A percentile compares a stretch with the other conserved stretches of the same genome.
phyloP scores from a whole-genome alignment of 2,888 invertebrate species.

The Phania funesta region DNA sequence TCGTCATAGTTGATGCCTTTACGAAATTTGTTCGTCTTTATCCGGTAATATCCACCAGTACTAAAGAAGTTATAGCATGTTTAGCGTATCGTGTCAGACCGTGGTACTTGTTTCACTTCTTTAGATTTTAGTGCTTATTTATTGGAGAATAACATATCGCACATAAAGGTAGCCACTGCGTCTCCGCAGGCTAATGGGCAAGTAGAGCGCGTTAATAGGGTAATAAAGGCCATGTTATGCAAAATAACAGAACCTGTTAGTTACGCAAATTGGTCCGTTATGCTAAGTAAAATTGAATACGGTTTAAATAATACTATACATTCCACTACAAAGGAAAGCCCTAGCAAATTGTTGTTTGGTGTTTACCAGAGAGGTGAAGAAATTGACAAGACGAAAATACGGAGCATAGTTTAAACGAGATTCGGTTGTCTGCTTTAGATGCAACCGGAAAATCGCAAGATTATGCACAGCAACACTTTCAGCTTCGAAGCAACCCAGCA shows the following conservation, averaged over 20 bases:
- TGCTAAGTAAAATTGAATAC: constrained; percentile 39
- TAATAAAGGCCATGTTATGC: neutral
- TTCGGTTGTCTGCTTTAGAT: neutral
- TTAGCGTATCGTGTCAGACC: constrained; percentile 7
- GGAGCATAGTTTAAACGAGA: neutral
- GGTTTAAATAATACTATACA: constrained; percentile 48
- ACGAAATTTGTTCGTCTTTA: neutral
- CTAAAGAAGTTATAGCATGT: constrained; percentile 14
- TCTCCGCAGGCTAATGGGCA: neutral
- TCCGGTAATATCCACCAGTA: constrained; percentile 17
- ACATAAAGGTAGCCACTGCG: neutral
- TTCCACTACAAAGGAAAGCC: constrained; percentile 18
- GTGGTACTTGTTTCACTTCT: neutral
- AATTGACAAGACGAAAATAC: neutral
- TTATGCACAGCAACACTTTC: neutral
- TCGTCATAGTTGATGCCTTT: neutral
- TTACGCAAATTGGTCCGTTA: neutral
- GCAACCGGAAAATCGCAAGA: constrained; percentile 13
- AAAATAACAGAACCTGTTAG: neutral
- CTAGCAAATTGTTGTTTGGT: constrained; percentile 18
- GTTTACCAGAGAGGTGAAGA: neutral
- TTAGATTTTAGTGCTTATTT: neutral
- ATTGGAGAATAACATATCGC: neutral
- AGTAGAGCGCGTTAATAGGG: neutral
- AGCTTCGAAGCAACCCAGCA: constrained; percentile 5